Evolutionary conservation across 2,797 vertebrate genomes (phyloP), one percentile per base, ranked within the genome.

Genomic region (Alfaro cultratus): DNA sequence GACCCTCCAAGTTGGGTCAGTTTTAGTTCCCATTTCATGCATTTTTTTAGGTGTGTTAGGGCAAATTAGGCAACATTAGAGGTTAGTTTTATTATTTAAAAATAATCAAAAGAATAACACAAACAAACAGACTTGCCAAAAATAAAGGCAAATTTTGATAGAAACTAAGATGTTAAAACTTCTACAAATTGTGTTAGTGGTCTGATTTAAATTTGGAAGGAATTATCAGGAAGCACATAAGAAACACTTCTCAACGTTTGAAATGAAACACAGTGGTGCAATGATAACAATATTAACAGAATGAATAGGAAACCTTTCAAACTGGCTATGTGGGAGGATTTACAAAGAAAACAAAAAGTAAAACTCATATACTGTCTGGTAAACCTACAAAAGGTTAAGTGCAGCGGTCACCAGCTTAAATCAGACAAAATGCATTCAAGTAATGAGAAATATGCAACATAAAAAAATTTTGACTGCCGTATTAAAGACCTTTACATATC

Each of bases 1-100:
- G 71, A 34, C 64, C 75, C 73, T 76, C 41, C 16, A 3, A 41
- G 41, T 45, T 29, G 15, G 29, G 80, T 86, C 45, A 55, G 73
- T 62, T 76, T 55, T 4, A 11, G 75, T 80, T 13, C 73, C 74
- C 71, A 74, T 73, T 74, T 74, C 13, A 60, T 60, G 13, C 13
- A 29, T 31, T 60, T 16, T 13, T n/a, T n/a, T n/a, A n/a, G n/a
- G n/a, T n/a, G n/a, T n/a, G n/a, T n/a, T n/a, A n/a, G n/a, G n/a
- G 21, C 18, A 21, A 21, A 51, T 51, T 23, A n/a, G 10, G 57
- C 29, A 62, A 62, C 57, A 62, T 62, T 34, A 34, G 8, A 36
- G 2, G 16, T 64, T 64, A 18, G 31, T 64, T 64, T 64, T 64
- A 62, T 62, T 60, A 49, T 49, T 49, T 49, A 21, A 51, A 51